These are phyloP conservation scores for Cryptocephalus moraei DNA, from an alignment of 2,888 invertebrate species.

Conservation along the genomic window DNA sequence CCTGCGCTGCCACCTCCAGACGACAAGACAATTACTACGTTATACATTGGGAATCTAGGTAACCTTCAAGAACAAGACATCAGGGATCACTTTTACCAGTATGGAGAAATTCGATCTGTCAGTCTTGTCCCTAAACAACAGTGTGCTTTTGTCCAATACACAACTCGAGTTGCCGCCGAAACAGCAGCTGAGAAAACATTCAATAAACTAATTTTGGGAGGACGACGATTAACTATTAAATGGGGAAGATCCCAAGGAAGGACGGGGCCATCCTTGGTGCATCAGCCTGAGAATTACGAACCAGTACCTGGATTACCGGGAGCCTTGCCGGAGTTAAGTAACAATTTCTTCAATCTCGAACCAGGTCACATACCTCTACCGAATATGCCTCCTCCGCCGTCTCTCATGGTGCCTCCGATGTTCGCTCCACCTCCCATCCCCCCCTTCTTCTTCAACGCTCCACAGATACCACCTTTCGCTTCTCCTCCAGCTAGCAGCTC, in stretches of 20 bases:
- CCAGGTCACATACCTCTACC: slow-evolving; percentile 39
- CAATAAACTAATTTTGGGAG: slow-evolving; percentile 76
- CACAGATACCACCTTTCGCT: slow-evolving; percentile 29
- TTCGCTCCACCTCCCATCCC: slow-evolving; percentile 50
- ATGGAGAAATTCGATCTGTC: slow-evolving; percentile 91
- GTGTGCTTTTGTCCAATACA: slow-evolving; percentile 96
- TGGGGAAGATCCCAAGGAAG: slow-evolving; percentile 95
- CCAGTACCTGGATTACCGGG: slow-evolving; percentile 72
- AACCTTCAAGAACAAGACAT: slow-evolving; percentile 86
- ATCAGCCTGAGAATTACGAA: slow-evolving; percentile 47
- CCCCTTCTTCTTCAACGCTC: slow-evolving; percentile 41
- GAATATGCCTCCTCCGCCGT: slow-evolving; percentile 39
- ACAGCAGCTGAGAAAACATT: slow-evolving; percentile 92
- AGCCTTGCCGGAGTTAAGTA: slow-evolving; percentile 53
- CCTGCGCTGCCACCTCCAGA: slow-evolving; percentile 93
- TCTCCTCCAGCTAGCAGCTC: slow-evolving; percentile 40
- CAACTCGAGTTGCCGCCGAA: slow-evolving; percentile 82
- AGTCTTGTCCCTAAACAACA: slow-evolving; percentile 88
- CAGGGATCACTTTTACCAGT: slow-evolving; percentile 96
- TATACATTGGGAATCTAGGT: slow-evolving; percentile 94
- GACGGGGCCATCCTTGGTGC: slow-evolving; percentile 33
- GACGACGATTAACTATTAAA: slow-evolving; percentile 88
- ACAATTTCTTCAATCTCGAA: slow-evolving; percentile 60
- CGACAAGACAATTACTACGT: slow-evolving; percentile 89
- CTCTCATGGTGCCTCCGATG: slow-evolving; percentile 46